Base-by-base conservation (phyloP, 35 echinoderm and acorn worm species). In the Patiria miniata region DNA sequence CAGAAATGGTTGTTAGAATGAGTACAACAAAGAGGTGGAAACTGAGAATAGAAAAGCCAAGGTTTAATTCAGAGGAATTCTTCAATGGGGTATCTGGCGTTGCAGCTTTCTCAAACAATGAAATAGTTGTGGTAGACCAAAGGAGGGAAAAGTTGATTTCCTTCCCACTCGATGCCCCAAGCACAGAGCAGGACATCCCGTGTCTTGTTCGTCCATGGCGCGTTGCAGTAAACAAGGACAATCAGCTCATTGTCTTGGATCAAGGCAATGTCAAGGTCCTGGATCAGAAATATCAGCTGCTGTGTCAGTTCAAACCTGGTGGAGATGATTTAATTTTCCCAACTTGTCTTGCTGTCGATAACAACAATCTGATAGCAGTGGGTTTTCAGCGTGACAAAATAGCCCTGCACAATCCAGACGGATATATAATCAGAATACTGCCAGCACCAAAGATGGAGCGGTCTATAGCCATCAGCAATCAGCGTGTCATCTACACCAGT, bases 351-450 rank as follows among this genome's bases (percentile, higher is more conserved):
- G 77, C 77, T 29, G 77, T 78, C 18, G 77, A 78, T 39, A 30
- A 39, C 18, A 78, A 39, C n/a, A n/a, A n/a, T n/a, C n/a, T n/a
- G n/a, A n/a, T n/a, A n/a, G n/a, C n/a, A n/a, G n/a, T n/a, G n/a
- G 77, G 77, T 78, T n/a, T n/a, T n/a, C 36, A 78, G 18, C 23
- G 36, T 19, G 77, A 78, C 77, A 78, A 78, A 34, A 26, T 5
- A 5, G 18, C 77, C 14, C 0, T 78, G 36, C 77, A 78, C 77
- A 78, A 39, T 18, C 77, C 77, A 17, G 77, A 78, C 32, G 77
- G 77, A 78, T 78, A n/a, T 34, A n/a, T 78, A n/a, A 10, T 78
- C 77, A 78, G 38, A 19, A 78, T 18, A 78, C 77, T 78, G 38
- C 32, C 77, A n/a, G 77, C 77, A n/a, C 30, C 30, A 78, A 34